These are phyloP conservation scores for Nasonia vitripennis DNA, from an alignment of 1,140 invertebrate genomes.

Conservation along the genomic window DNA sequence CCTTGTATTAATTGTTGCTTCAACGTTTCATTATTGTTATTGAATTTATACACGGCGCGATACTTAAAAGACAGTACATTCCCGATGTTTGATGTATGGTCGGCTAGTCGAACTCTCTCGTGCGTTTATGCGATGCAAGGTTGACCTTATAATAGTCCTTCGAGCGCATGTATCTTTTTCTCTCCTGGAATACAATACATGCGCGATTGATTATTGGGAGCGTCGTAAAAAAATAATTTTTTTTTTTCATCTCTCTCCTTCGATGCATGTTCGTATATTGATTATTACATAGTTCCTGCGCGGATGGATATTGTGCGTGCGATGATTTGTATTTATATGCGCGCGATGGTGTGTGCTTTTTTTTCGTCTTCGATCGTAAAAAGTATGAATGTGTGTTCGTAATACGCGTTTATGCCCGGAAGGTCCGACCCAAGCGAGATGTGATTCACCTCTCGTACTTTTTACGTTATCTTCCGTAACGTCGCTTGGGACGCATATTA, in stretches of 20 bases:
- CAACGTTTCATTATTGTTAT: background rate
- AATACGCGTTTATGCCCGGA: background rate
- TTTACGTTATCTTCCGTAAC: background rate
- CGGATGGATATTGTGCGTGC: constrained; percentile 16
- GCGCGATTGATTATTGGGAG: constrained; percentile 28
- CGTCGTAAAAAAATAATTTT: constrained; percentile 47
- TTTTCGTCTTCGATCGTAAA: background rate
- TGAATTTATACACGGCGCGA: background rate
- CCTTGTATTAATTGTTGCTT: background rate
- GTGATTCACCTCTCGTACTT: background rate
- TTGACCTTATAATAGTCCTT: background rate
- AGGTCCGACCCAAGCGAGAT: background rate
- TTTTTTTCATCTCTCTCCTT: constrained; percentile 27
- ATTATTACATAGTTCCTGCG: background rate
- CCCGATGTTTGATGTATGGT: background rate
- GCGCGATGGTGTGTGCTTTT: background rate
- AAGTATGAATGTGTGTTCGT: background rate
- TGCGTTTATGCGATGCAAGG: background rate
- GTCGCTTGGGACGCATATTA: background rate
- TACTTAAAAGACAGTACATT: background rate
- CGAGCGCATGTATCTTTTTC: background rate
- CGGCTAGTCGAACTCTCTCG: constrained; percentile 5
- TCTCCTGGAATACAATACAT: constrained; percentile 14
- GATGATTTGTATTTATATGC: constrained; percentile 27
- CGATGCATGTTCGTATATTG: background rate